These are phyloP conservation scores for Pectinophora gossypiella DNA, from an alignment of 1,140 invertebrate species.

Conservation along the genomic window DNA sequence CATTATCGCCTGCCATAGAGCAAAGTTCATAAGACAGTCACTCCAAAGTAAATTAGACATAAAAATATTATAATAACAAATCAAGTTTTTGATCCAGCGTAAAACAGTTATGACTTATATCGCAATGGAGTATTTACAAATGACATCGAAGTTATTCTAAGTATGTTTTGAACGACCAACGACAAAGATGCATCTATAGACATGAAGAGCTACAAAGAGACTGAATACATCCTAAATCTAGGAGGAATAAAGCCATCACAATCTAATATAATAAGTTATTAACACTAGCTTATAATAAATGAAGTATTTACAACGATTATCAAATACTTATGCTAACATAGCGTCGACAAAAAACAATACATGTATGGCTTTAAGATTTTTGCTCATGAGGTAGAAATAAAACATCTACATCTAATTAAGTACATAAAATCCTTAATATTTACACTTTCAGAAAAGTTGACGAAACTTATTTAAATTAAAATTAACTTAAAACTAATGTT, in stretches of 20 bases:
- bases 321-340: neutral
- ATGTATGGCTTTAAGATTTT: constrained; percentile 15
- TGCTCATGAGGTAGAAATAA: constrained; percentile 38
- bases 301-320: constrained; percentile 11
- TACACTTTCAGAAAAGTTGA: constrained; percentile 20
- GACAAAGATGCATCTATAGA: too few relatives aligned
- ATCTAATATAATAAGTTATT: constrained; percentile 62
- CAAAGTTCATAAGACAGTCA: too few relatives aligned
- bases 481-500: too few relatives aligned
- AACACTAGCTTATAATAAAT: constrained; percentile 28
- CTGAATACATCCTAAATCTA: neutral
- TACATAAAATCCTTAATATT: neutral
- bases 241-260: constrained; percentile 49
- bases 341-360: constrained; percentile 1
- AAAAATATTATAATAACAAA: too few relatives aligned
- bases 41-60: too few relatives aligned
- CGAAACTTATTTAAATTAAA: neutral
- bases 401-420: constrained; percentile 8
- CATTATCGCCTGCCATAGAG: too few relatives aligned
- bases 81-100: too few relatives aligned
- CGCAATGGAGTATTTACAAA: too few relatives aligned
- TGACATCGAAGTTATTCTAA: too few relatives aligned
- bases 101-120: too few relatives aligned
- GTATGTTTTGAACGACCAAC: too few relatives aligned
- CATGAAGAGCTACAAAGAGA: too few relatives aligned